Base-by-base conservation (phyloP, 1,140 invertebrate species). In the Hylaeus anthracinus region DNA sequence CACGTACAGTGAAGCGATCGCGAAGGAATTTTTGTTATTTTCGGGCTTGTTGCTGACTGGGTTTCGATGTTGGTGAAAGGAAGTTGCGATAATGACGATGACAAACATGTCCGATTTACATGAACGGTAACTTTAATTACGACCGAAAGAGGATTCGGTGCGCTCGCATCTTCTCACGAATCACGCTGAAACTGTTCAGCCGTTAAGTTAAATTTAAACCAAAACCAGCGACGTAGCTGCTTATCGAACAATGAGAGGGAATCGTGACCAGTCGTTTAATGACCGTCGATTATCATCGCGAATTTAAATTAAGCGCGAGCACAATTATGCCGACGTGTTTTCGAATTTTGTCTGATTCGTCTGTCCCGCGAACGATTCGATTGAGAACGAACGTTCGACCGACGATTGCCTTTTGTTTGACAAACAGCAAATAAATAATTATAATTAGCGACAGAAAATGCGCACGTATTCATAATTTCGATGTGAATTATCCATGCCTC, bases 201-300 rank as follows among this genome's bases (percentile, higher is more conserved):
- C 78, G 83, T 85, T 85, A 84, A 84, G 77, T 84, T 81, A 72
- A 71, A 85, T 85, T 82, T 71, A 86, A 86, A 86, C 53, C 72
- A 72, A 70, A 77, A 74, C 55, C 83, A 70, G 51, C 83, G 70
- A 78, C 60, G 72, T 75, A 53, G 69, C 26, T 43, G 60, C 37
- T 65, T 60, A 56, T 72, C 41, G 71, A n/a, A 8, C 5, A 48
- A 8, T 3, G 45, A 8, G 45, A 8, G 5, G 53, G 53, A 8
- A 2, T 5, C 26, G 14, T 64, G 61, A 43, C 61, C 51, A 26
- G 56, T 70, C 73, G 76, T 81, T 85, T 85, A 85, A 85, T 83
- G 82, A 81, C 61, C 71, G 82, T 83, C 84, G 85, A 86, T 86
- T 86, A 86, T 86, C 85, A 78, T 58, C 66, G 51, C 15, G 66